Evolutionary conservation across 2,797 vertebrate species (phyloP).

Genomic region (Poecilia picta): DNA sequence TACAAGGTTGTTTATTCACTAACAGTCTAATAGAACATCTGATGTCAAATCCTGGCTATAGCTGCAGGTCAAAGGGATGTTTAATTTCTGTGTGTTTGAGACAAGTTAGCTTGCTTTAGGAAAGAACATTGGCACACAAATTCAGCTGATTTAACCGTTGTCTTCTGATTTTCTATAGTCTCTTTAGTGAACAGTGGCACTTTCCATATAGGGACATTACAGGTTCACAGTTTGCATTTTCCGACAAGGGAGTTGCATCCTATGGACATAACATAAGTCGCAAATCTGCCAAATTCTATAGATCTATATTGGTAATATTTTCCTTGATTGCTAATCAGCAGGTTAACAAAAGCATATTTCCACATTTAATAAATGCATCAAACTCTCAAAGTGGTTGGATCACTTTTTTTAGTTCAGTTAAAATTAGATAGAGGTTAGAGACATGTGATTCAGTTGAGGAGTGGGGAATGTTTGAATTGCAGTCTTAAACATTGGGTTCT

Average conservation of each 20-base stretch:
- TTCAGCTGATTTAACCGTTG: neutral
- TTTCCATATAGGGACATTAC: neutral
- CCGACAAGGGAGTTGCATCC: neutral
- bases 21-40: neutral
- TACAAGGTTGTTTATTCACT: neutral
- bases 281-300: neutral
- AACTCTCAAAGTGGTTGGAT: neutral
- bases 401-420: neutral
- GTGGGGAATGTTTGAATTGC: neutral
- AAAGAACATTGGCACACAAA: neutral
- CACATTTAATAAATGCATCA: neutral
- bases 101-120: neutral
- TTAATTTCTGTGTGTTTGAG: neutral
- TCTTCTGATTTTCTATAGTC: neutral
- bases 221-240: neutral
- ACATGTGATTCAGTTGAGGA: neutral
- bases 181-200: neutral
- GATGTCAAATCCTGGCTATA: neutral
- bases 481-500: neutral
- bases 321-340: neutral
- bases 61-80: neutral
- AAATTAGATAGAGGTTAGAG: neutral
- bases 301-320: neutral
- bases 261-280: neutral
- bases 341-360: neutral